Base-by-base conservation (phyloP, 2,888 invertebrate genomes). In the Platerodrilus igneus region DNA sequence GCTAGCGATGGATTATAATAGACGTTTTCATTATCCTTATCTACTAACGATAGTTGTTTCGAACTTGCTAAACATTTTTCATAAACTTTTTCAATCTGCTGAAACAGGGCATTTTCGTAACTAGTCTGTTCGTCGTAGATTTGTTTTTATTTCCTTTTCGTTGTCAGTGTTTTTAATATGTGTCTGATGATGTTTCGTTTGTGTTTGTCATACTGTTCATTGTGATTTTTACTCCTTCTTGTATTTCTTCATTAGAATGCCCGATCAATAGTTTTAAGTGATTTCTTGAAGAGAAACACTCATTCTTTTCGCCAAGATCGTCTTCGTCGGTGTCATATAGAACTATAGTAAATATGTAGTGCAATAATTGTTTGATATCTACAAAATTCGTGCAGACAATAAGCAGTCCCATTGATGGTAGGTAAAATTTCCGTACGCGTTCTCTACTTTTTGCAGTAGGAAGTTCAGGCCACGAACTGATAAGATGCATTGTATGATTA, bases 21-120 rank as follows among this genome's bases (percentile, higher is more conserved):
- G 10, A 34, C 9, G 10, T 34, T 34, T 15, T 34, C 34, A 5
- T 13, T 2, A 17, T 26, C 26, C 2, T 26, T 26, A 17, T n/a
- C n/a, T n/a, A n/a, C n/a, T n/a, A n/a, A n/a, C n/a, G n/a, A n/a
- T n/a, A n/a, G n/a, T n/a, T n/a, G n/a, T n/a, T n/a, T n/a, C n/a
- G n/a, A n/a, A n/a, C n/a, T n/a, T n/a, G n/a, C n/a, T n/a, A n/a
- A n/a, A n/a, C n/a, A n/a, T n/a, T n/a, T n/a, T n/a, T n/a, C n/a
- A n/a, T n/a, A n/a, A n/a, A n/a, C n/a, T n/a, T n/a, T n/a, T n/a
- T n/a, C n/a, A n/a, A n/a, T n/a, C n/a, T n/a, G n/a, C n/a, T n/a
- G n/a, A n/a, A n/a, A n/a, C n/a, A n/a, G 8, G 3, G 21, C 21
- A 3, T 5, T 4, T 21, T 21, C 21, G 21, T 9, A 21, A 3